These are phyloP conservation scores for Bursaphelenchus okinawaensis DNA, from an alignment of 2,888 invertebrate species.

Conservation along the genomic window DNA sequence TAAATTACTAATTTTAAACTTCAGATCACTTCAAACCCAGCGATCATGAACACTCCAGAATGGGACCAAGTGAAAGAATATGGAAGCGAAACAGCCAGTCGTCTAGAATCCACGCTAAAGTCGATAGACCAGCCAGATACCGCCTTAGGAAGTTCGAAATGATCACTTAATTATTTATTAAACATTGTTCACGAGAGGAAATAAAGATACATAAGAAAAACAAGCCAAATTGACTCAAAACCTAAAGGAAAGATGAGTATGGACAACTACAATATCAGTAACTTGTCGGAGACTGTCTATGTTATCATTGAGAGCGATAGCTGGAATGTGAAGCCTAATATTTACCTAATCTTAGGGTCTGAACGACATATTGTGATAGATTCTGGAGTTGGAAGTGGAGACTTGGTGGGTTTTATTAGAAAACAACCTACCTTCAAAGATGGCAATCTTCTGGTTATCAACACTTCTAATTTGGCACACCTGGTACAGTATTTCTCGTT, in stretches of 20 bases:
- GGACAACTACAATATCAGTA: background rate
- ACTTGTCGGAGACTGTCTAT: background rate
- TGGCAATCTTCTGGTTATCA: background rate
- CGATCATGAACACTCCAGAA: background rate
- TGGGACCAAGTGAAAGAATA: background rate
- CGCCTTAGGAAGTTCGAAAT: too few species aligned
- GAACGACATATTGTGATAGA: background rate
- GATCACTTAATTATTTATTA: background rate
- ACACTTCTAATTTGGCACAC: background rate
- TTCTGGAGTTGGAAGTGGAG: background rate
- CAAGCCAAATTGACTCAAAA: too few species aligned
- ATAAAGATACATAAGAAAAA: background rate
- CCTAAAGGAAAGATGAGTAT: background rate
- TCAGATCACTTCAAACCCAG: background rate
- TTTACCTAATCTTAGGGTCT: background rate
- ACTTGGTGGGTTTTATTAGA: background rate
- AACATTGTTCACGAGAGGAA: background rate
- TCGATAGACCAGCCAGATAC: too few species aligned
- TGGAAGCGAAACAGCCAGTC: background rate
- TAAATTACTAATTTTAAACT: too few species aligned
- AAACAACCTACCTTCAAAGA: background rate
- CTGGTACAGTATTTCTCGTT: too few species aligned
- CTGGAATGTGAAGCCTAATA: background rate
- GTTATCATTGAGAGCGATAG: background rate
- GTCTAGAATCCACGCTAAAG: background rate